Evolutionary conservation across 1,140 invertebrate species (phyloP).

Genomic region (Thrips palmi): DNA sequence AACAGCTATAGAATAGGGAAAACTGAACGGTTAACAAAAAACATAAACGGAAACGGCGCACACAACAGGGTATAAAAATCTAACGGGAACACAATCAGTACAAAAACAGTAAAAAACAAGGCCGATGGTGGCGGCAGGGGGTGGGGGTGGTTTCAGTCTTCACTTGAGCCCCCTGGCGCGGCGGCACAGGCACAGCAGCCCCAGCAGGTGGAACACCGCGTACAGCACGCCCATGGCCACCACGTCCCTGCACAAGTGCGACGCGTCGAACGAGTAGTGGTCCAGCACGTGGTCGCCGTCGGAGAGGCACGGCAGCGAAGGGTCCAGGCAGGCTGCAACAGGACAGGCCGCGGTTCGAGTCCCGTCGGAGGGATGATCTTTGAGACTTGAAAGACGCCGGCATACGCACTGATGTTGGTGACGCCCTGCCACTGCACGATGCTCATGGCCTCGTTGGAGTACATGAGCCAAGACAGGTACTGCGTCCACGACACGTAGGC

Average conservation of each 20-base stretch:
- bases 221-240: conserved; percentile 42
- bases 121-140: too few species aligned
- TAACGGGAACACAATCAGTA: too few species aligned
- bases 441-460: conserved; percentile 73
- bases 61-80: too few species aligned
- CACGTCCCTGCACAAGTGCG: conserved; percentile 44
- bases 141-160: too few species aligned
- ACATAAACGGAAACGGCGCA: too few species aligned
- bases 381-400: not conserved
- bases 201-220: conserved; percentile 45
- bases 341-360: too few species aligned
- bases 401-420: conserved; percentile 53
- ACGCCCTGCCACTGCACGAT: conserved; percentile 61
- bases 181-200: too few species aligned
- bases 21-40: too few species aligned
- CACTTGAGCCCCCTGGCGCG: too few species aligned
- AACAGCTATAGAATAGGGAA: too few species aligned
- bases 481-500: conserved; percentile 63
- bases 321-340: conserved; percentile 41
- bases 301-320: conserved; percentile 45
- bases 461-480: conserved; percentile 84
- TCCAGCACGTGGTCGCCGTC: conserved; percentile 50
- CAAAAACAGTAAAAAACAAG: too few species aligned
- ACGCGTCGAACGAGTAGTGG: conserved; percentile 45
- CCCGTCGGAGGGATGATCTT: not conserved